Conservation (phyloP, 2,113 vertebrate genomes). For the Lophura nycthemera region DNA sequence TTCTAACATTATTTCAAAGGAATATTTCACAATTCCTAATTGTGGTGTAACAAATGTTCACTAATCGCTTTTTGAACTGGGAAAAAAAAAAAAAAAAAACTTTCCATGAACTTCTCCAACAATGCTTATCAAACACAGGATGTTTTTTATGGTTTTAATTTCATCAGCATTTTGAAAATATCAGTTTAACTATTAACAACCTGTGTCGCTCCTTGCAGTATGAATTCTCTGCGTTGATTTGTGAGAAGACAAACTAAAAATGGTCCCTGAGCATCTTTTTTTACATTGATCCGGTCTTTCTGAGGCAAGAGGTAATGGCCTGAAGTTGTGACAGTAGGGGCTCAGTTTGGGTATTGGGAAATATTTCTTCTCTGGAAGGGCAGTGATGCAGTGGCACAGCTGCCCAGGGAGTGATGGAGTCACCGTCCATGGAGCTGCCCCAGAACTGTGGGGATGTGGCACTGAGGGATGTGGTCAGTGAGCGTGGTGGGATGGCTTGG, state of each 20-base stretch:
- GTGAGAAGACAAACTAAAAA: not conserved
- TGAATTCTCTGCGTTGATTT: not conserved
- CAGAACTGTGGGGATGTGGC: too few species aligned
- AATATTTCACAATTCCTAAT: not conserved
- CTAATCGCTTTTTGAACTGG: not conserved
- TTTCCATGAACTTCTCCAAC: not conserved
- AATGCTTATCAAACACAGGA: not conserved
- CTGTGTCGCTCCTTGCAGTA: not conserved
- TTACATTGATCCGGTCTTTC: not conserved
- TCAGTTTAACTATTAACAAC: not conserved
- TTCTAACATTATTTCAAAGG: not conserved
- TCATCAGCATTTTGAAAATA: not conserved
- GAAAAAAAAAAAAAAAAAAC: not conserved
- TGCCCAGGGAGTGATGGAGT: too few species aligned
- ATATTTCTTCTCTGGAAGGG: too few species aligned
- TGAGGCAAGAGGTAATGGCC: not conserved
- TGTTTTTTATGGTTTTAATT: not conserved
- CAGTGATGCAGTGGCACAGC: too few species aligned
- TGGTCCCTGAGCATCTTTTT: not conserved
- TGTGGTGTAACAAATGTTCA: not conserved
- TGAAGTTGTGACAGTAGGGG: too few species aligned
- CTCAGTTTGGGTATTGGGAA: too few species aligned
- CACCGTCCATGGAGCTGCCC: too few species aligned
- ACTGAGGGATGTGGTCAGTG: too few species aligned
- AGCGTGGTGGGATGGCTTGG: too few species aligned